Base-by-base conservation (phyloP, 1,140 invertebrate genomes). In the Brachionus sp. region DNA sequence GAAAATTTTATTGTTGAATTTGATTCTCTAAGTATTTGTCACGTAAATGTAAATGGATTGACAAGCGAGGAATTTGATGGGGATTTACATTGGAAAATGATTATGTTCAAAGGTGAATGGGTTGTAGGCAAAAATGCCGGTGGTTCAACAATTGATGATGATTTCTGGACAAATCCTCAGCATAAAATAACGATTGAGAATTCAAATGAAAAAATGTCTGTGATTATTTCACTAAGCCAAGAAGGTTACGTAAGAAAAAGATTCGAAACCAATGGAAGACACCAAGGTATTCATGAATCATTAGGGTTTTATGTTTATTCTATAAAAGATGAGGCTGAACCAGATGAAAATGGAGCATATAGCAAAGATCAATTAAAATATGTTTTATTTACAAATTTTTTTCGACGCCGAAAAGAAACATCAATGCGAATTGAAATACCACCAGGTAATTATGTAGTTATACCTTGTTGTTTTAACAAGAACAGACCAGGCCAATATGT, bases 341-440 rank as follows among this genome's bases (percentile, higher is more conserved):
- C 93, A 94, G 86, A 95, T 95, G 10, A 66, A 25, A 33, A 66
- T 66, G 29, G 25, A 29, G 4, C 10, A 25, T 25, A 25, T 66
- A 2, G 0, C 88, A 98, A 66, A 93, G 93, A 84, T 88, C 93
- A 23, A 93, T 94, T 86, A 98, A 95, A 91, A 98, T 98, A 91
- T 95, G 96, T 86, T 95, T 95, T 88, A 96, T 89, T 94, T 44
- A 94, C 94, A 23, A 94, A 95, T 12, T 93, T 94, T 9, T 99
- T 98, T 88, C 96, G 97, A 85, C 98, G 98, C 88, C 91, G 92
- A 9, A 88, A 93, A 85, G 93, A 94, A 89, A 92, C 93, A 33
- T 88, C 90, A 4, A 93, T 93, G 42, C 93, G 93, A 87, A 92
- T 93, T 87, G 92, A 92, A 23, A 88, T 94, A 84, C 92, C 92